These are phyloP conservation scores for Lanius ludovicianus DNA, from an alignment of 2,113 vertebrate genomes.

Conservation along the genomic window DNA sequence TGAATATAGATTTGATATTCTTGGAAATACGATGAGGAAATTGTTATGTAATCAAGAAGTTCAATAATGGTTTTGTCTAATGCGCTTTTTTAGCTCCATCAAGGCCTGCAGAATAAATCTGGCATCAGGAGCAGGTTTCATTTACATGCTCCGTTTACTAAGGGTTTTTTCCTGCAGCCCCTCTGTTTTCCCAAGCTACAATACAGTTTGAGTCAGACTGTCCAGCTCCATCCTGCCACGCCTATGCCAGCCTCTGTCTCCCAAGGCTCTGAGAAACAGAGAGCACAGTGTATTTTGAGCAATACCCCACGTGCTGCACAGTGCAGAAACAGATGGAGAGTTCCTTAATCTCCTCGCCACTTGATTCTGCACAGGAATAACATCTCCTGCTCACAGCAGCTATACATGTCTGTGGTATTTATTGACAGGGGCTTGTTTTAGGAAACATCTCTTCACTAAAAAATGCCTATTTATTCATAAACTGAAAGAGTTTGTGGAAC, in stretches of 20 bases:
- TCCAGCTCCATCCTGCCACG: conserved; percentile 7
- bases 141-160: conserved; percentile 26
- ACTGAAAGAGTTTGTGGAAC: neutral
- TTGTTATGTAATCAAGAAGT: conserved; percentile 65
- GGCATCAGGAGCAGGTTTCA: conserved; percentile 30
- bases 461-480: neutral
- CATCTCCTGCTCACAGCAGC: neutral
- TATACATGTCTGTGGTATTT: conserved; percentile 28
- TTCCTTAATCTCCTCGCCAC: conserved; percentile 30
- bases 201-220: neutral
- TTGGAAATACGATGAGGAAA: conserved; percentile 69
- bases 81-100: conserved; percentile 40
- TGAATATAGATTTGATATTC: conserved; percentile 66
- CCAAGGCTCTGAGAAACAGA: neutral
- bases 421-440: neutral
- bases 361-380: conserved; percentile 1
- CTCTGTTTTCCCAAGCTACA: neutral
- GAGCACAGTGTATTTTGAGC: neutral
- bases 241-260: neutral
- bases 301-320: neutral
- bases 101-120: conserved; percentile 15
- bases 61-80: conserved; percentile 67
- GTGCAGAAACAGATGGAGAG: conserved; percentile 49
- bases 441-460: neutral
- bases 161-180: neutral